Evolutionary conservation across 2,888 invertebrate genomes (phyloP).

Genomic region (Sphaeridia pumilis): DNA sequence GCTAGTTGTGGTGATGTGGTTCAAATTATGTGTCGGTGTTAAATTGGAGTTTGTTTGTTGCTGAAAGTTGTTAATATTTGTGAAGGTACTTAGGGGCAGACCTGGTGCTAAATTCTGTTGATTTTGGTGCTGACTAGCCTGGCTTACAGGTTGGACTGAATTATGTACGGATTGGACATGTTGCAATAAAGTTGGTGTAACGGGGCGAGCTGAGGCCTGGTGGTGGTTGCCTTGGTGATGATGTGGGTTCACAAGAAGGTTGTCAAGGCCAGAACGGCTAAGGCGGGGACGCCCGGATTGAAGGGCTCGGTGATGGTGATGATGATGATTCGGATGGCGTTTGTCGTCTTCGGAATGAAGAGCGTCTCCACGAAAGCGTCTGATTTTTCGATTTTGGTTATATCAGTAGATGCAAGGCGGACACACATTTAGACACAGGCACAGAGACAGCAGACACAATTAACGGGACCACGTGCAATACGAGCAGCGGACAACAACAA

Average conservation of each 20-base stretch:
- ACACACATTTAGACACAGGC: no score
- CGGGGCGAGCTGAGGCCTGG: slow-evolving; percentile 18
- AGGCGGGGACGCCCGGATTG: slow-evolving; percentile 34
- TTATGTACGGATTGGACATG: slow-evolving; percentile 18
- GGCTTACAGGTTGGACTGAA: no score
- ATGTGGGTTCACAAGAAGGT: slow-evolving; percentile 33
- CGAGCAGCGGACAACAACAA: no score
- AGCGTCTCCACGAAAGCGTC: slow-evolving; percentile 36
- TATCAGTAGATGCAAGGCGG: no score
- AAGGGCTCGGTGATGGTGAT: slow-evolving; percentile 30
- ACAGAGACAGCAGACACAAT: no score
- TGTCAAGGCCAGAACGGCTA: slow-evolving; percentile 36
- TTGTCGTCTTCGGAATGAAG: slow-evolving; percentile 34
- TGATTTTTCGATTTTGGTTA: slow-evolving; percentile 9
- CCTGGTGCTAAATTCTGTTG: neutral
- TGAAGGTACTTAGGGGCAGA: neutral
- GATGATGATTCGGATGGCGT: slow-evolving; percentile 26
- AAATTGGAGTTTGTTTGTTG: slow-evolving; percentile 21
- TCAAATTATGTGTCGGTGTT: slow-evolving; percentile 16
- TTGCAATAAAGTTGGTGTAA: slow-evolving; percentile 22
- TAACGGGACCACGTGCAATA: no score
- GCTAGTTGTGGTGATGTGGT: slow-evolving; percentile 12
- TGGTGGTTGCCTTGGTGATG: slow-evolving; percentile 5
- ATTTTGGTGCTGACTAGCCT: no score
- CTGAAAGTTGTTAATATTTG: slow-evolving; percentile 18